These are phyloP conservation scores for Myotis lucifugus DNA, from an alignment of 2,113 vertebrate species.

Conservation along the genomic window DNA sequence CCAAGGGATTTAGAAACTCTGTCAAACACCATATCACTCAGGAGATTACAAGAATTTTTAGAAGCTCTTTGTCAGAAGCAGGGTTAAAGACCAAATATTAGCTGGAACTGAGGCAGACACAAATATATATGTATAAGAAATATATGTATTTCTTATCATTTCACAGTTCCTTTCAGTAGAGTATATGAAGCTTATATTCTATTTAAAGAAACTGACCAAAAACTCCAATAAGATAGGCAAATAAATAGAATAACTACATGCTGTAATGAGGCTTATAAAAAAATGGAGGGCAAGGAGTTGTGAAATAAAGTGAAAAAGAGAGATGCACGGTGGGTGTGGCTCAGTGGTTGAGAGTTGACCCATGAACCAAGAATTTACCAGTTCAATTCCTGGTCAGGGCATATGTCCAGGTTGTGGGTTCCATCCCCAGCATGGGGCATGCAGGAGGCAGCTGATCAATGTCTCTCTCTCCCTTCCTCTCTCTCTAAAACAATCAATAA, in stretches of 20 bases:
- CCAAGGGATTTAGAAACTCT: neutral
- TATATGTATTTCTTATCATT: neutral
- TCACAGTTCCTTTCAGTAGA: neutral
- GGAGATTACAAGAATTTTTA: neutral
- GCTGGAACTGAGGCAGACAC: neutral
- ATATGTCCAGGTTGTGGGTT: no score
- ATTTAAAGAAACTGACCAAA: neutral
- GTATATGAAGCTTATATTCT: neutral
- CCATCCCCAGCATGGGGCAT: no score
- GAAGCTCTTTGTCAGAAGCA: neutral
- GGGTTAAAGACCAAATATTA: neutral
- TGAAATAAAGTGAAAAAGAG: neutral
- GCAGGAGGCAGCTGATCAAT: no score
- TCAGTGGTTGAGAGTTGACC: no score
- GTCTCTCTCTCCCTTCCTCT: no score
- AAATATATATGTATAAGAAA: neutral
- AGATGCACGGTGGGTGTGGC: no score
- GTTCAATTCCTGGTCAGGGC: no score
- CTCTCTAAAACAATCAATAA: no score
- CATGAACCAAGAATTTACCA: no score
- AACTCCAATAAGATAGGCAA: neutral
- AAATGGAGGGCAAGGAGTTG: neutral
- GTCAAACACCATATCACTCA: neutral
- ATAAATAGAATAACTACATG: neutral
- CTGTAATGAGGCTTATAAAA: neutral